Evolutionary conservation across 2,797 vertebrate species (phyloP).

Genomic region (Anas flavirostris): DNA sequence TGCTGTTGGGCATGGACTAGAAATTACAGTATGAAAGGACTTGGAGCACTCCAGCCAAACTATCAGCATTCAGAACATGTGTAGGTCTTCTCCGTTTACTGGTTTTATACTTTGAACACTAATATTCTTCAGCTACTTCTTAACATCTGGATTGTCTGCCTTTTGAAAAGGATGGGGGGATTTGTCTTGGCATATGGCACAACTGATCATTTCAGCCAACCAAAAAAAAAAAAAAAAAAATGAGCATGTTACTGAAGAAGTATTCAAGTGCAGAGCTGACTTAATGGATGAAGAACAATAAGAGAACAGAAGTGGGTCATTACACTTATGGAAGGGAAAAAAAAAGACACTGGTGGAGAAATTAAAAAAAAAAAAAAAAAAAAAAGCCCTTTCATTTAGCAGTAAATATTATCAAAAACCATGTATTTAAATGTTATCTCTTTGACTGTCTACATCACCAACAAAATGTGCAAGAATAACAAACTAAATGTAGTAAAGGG

Average conservation of each 20-base stretch:
- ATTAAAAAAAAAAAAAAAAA: neutral
- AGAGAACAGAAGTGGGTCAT: neutral
- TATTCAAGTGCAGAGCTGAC: neutral
- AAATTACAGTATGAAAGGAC: neutral
- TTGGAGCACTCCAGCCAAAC: neutral
- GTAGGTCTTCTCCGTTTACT: neutral
- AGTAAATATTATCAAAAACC: neutral
- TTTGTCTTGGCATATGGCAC: neutral
- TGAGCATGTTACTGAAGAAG: neutral
- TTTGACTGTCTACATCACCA: neutral
- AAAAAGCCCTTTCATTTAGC: neutral
- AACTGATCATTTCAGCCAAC: neutral
- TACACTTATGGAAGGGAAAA: neutral
- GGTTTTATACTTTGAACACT: neutral
- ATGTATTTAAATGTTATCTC: neutral
- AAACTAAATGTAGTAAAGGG: neutral
- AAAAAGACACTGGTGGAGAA: neutral
- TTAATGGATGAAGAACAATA: neutral
- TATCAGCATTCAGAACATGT: neutral
- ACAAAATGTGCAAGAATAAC: neutral
- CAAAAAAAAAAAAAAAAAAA: neutral
- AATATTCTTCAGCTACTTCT: neutral
- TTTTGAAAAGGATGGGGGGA: neutral
- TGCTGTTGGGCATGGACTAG: neutral
- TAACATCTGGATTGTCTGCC: neutral